A percentile compares a stretch with the other conserved stretches of the same genome.
phyloP scores from a whole-genome alignment of 2,888 invertebrate species.

The Cordilura impudica region DNA sequence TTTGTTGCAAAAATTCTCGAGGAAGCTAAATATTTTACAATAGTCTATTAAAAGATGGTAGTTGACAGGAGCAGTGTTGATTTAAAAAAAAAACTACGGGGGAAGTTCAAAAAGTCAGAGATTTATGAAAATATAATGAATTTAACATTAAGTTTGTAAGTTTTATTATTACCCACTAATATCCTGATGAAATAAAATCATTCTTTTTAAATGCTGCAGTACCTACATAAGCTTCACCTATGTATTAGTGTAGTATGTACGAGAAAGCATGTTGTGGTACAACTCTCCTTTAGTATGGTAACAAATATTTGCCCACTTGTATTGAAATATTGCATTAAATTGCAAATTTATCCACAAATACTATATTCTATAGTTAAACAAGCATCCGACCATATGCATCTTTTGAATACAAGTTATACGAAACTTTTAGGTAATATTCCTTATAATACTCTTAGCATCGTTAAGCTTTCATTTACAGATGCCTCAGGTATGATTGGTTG shows the following conservation, averaged over 20 bases:
- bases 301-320: constrained; percentile 63
- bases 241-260: not conserved
- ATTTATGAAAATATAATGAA: too few relatives aligned
- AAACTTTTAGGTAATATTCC: constrained; percentile 33
- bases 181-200: too few relatives aligned
- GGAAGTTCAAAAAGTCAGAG: too few relatives aligned
- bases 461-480: constrained; percentile 26
- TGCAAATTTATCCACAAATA: constrained; percentile 60
- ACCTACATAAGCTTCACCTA: too few relatives aligned
- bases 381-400: not conserved
- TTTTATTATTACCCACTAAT: too few relatives aligned
- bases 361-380: constrained; percentile 21
- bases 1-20: too few relatives aligned
- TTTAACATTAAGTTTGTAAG: too few relatives aligned
- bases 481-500: constrained; percentile 30
- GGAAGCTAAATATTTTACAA: too few relatives aligned
- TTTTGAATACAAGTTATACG: constrained; percentile 2
- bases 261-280: constrained; percentile 1
- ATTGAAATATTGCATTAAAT: constrained; percentile 63
- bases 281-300: constrained; percentile 34
- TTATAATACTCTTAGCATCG: constrained; percentile 10
- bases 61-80: too few relatives aligned
- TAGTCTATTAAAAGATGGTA: too few relatives aligned
- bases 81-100: too few relatives aligned
- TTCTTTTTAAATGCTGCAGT: too few relatives aligned